Conservation (phyloP, 2,797 vertebrate genomes). For the Odontamblyopus rebecca region DNA sequence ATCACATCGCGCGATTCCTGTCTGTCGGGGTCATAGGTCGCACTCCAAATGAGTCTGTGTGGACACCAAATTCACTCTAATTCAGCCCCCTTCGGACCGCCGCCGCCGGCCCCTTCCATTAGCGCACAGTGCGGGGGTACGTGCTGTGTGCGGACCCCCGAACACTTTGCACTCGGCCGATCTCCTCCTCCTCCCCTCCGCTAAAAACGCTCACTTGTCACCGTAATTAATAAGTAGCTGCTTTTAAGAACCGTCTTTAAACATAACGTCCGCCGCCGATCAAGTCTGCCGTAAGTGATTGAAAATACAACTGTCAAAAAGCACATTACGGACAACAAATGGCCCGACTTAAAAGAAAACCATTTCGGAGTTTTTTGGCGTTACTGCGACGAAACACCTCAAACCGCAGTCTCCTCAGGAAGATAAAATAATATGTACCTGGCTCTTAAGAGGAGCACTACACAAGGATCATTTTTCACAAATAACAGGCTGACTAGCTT, state of each 20-base stretch:
- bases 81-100: constrained; percentile 50
- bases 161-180: constrained; percentile 8
- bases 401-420: constrained; percentile 58
- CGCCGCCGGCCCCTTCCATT: constrained; percentile 44
- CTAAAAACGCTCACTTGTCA: constrained; percentile 14
- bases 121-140: constrained; percentile 23
- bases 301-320: constrained; percentile 43
- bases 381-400: constrained; percentile 52
- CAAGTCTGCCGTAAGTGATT: constrained; percentile 36
- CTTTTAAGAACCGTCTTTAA: constrained; percentile 6
- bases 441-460: constrained; percentile 75
- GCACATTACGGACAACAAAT: constrained; percentile 50
- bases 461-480: constrained; percentile 80
- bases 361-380: constrained; percentile 21
- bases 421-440: constrained; percentile 78
- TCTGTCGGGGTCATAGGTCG: constrained; percentile 55
- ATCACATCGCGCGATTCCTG: constrained; percentile 52
- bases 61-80: constrained; percentile 59
- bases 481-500: constrained; percentile 79
- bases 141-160: constrained; percentile 12
- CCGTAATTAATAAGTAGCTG: constrained; percentile 16
- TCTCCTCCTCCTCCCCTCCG: constrained; percentile 11
- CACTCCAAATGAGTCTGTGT: constrained; percentile 55
- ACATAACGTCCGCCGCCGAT: constrained; percentile 20
- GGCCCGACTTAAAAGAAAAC: constrained; percentile 52